Evolutionary conservation across 2,113 vertebrate genomes (phyloP), one percentile per base, ranked within the genome.

Genomic region (Haplotaxodon microlepis): DNA sequence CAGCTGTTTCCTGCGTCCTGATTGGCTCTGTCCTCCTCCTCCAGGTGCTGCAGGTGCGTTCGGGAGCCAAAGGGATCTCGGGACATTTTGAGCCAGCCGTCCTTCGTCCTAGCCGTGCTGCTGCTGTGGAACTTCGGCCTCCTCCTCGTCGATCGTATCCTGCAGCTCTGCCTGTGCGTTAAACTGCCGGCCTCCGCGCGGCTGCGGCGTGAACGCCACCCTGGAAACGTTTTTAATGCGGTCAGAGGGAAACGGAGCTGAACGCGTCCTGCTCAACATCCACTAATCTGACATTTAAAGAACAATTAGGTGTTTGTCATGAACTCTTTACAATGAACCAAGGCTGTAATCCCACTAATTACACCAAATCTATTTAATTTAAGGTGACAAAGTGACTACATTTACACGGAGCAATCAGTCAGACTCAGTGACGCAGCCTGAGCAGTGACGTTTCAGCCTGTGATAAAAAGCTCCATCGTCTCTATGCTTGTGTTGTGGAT

Each of bases 71-170:
- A 96, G 91, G 90, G 94, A 6, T 83, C 94, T n/a, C 97, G 95
- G 90, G 97, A 97, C 17, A 42, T 97, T 19, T 82, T 97, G 83
- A 96, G 92, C 80, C 97, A 94, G 50, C 98, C 98, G 3, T 88
- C 95, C 3, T 99, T 99, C 86, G 92, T 99, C 92, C 95, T 99
- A 24, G 97, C 98, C 0, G 97, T 96, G 5, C 96, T 99, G 80
- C 96, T 99, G 17, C 89, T 99, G 50, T 99, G 97, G 97, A 99
- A 99, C 94, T 98, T 98, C 13, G 99, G 98, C 11, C 95, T 99
- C 81, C 93, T 99, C 83, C 93, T 99, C 88, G 97, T 99, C 79
- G 99, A 99, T 93, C 98, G 98, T 99, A 99, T 99, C 98, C 98
- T 98, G 97, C 34, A 24, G 36, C 13, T 8, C 7, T 8, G 17